Conservation (phyloP, 1,140 invertebrate genomes). For the Hydropsyche tenuis region DNA sequence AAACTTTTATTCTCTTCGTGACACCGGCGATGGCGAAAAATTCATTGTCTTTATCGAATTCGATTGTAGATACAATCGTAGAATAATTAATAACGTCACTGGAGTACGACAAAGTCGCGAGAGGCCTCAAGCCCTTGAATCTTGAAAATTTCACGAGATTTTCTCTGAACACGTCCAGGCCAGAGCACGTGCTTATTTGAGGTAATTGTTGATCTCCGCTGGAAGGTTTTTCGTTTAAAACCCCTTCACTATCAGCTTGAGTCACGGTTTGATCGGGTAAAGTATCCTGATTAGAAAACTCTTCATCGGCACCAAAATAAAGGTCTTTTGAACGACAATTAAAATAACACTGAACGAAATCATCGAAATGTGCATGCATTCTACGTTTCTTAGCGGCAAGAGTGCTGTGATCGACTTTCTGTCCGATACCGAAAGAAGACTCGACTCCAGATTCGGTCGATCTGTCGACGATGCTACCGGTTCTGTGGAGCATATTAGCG, state of each 20-base stretch:
- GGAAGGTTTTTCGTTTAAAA: constrained; percentile 20
- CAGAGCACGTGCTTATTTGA: constrained; percentile 56
- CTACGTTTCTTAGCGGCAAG: constrained; percentile 74
- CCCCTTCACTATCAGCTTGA: constrained; percentile 52
- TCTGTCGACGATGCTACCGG: constrained; percentile 50
- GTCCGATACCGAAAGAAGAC: constrained; percentile 43
- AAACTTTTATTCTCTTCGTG: constrained; percentile 93
- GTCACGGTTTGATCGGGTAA: constrained; percentile 50
- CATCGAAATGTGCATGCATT: constrained; percentile 88
- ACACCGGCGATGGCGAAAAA: constrained; percentile 97
- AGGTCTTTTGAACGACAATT: constrained; percentile 76
- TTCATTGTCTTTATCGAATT: constrained; percentile 97
- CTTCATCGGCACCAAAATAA: constrained; percentile 62
- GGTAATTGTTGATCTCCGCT: constrained; percentile 53
- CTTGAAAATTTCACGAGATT: constrained; percentile 89
- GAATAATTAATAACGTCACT: constrained; percentile 85
- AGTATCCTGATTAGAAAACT: constrained; percentile 41
- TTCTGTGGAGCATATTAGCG: constrained; percentile 58
- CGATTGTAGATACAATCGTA: constrained; percentile 95
- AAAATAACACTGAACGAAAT: constrained; percentile 90
- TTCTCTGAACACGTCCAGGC: constrained; percentile 83
- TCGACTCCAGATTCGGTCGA: constrained; percentile 32
- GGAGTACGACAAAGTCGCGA: constrained; percentile 91
- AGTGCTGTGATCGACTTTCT: constrained; percentile 54
- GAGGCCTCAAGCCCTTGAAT: constrained; percentile 78